Percentiles rank a stretch among this genome's conserved stretches.
These are phyloP conservation scores for Hipparchia sbordonii DNA, from an alignment of 2,888 invertebrate genomes.

Conservation along the genomic window DNA sequence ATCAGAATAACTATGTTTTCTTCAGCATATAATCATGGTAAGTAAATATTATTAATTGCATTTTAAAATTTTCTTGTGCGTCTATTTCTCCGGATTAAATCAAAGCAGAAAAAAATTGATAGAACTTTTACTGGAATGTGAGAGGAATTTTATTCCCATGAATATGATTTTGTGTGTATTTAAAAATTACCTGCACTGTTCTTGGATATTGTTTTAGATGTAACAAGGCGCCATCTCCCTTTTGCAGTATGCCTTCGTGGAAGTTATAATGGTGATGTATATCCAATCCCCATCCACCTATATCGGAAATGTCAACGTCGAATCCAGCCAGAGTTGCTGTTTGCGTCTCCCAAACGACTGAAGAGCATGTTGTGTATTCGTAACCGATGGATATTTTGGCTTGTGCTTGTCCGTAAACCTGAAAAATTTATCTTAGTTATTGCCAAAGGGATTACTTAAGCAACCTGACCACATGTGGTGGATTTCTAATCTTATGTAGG, in stretches of 20 bases:
- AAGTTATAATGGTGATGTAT: conserved; percentile 99
- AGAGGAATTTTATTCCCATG: no score
- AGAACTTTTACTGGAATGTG: no score
- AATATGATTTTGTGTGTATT: background rate
- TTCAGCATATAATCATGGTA: no score
- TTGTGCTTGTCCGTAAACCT: conserved; percentile 92
- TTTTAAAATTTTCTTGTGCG: no score
- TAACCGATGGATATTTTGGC: conserved; percentile 97
- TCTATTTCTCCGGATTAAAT: no score
- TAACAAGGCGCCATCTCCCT: conserved; percentile 97
- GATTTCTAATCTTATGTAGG: no score
- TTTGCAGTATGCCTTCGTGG: conserved; percentile 98
- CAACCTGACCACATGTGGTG: no score
- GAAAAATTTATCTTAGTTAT: conserved; percentile 22
- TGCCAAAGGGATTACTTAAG: background rate
- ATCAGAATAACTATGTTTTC: no score
- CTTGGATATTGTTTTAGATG: conserved; percentile 96
- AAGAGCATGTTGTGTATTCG: conserved; percentile 93
- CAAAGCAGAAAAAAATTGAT: no score
- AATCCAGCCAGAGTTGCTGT: conserved; percentile 97
- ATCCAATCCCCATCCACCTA: conserved; percentile 98
- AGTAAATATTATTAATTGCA: no score
- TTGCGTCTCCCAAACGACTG: conserved; percentile 97
- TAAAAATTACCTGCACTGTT: conserved; percentile 86
- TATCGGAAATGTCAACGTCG: conserved; percentile 97